Conservation (phyloP, 2,888 invertebrate genomes). For the Acleris emargana region DNA sequence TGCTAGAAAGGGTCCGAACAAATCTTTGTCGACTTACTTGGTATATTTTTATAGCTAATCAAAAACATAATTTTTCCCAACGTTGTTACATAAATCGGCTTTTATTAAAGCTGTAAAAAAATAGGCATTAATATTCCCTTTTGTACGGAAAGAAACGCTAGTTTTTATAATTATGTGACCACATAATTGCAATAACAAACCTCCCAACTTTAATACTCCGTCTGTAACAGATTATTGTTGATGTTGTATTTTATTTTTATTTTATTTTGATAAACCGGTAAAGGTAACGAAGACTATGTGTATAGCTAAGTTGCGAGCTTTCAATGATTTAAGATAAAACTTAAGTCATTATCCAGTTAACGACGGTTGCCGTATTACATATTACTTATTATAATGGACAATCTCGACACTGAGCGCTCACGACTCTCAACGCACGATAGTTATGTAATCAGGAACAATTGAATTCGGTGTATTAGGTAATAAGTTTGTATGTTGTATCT, state of each 20-base stretch:
- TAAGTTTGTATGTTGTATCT: conserved; percentile 24
- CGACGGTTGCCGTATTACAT: neutral
- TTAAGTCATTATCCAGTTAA: neutral
- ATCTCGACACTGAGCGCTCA: conserved; percentile 10
- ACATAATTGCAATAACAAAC: too few species aligned
- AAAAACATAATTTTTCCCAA: too few species aligned
- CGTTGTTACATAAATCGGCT: too few species aligned
- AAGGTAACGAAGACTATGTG: too few species aligned
- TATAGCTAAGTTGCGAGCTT: conserved; percentile 11
- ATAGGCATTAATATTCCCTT: too few species aligned
- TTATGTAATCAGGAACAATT: conserved; percentile 11
- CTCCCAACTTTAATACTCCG: too few species aligned
- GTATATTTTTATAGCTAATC: too few species aligned
- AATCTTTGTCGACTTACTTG: too few species aligned
- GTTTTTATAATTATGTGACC: too few species aligned
- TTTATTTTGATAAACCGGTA: neutral
- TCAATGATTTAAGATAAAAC: conserved; percentile 2
- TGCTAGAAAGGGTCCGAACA: too few species aligned
- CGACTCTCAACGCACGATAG: neutral
- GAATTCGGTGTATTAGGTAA: conserved; percentile 1
- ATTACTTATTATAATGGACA: neutral
- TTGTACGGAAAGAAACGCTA: too few species aligned
- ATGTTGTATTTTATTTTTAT: neutral
- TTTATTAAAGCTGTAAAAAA: too few species aligned
- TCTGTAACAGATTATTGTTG: neutral